Evolutionary conservation across 2,888 invertebrate genomes (phyloP), one percentile per base, ranked within the genome.

Genomic region (Micropterix aruncella): DNA sequence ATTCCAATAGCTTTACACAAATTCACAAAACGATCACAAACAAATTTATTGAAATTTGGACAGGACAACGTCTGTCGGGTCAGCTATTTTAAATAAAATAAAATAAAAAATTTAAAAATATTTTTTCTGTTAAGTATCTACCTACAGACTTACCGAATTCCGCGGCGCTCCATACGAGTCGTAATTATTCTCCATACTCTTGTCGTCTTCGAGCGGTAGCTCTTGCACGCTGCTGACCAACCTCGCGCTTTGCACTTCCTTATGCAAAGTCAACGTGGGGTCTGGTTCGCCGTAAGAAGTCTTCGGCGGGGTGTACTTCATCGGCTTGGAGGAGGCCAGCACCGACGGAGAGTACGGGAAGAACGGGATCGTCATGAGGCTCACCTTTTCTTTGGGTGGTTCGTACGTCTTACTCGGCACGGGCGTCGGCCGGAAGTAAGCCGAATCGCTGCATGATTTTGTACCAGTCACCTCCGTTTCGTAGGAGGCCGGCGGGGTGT

Each of bases 121-220:
- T n/a, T n/a, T n/a, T n/a, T n/a, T n/a, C n/a, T n/a, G n/a, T n/a
- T n/a, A n/a, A n/a, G n/a, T n/a, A n/a, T n/a, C n/a, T n/a, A n/a
- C n/a, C n/a, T n/a, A n/a, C n/a, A n/a, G n/a, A n/a, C 46, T 46
- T 42, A 50, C 50, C 15, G 48, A 48, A 41, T 46, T 47, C 14
- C 46, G 40, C 18, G 50, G 50, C 12, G 46, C 50, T 19, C 47
- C 48, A 16, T 50, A 50, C 36, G 50, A 50, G 44, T 47, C 48
- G n/a, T 37, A 43, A n/a, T 40, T 19, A 3, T 47, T 40, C 18
- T 47, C 42, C 9, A 46, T 46, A 7, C 47, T 47, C 27, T 47
- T 48, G 2, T 46, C 50, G 38, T 50, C 48, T 16, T 44, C 17
- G 12, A 40, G 17, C 14, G 17, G 17, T 14, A 16, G 7, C 40